Conservation (phyloP, 1,140 invertebrate genomes). For the Drosophila pseudoananassae region DNA sequence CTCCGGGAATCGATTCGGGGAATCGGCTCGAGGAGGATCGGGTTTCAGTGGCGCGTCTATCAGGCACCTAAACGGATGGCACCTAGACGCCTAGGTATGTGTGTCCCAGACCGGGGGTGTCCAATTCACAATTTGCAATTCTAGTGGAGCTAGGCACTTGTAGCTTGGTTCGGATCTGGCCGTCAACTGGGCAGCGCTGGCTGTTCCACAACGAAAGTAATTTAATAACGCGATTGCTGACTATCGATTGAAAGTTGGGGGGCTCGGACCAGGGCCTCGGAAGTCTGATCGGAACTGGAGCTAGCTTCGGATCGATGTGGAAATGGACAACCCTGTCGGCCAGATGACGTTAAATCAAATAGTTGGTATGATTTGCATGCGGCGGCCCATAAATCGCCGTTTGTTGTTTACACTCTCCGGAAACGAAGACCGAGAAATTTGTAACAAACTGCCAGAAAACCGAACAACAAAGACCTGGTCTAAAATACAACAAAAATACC, state of each 20-base stretch:
- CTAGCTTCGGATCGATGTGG: background rate
- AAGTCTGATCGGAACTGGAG: background rate
- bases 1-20: constrained; percentile 3
- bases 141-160: background rate
- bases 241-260: background rate
- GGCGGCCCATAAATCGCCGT: constrained; percentile 9
- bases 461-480: constrained; percentile 5
- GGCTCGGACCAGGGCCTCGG: background rate
- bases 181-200: background rate
- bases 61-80: constrained; percentile 17
- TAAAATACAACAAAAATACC: background rate
- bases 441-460: constrained; percentile 22
- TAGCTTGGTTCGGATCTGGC: background rate
- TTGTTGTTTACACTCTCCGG: constrained; percentile 34
- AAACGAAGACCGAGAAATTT: constrained; percentile 26
- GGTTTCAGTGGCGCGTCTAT: constrained; percentile 25
- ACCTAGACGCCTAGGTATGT: background rate
- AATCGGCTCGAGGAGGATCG: constrained; percentile 10
- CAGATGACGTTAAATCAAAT: too few relatives aligned
- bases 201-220: too few relatives aligned
- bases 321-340: too few relatives aligned
- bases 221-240: background rate
- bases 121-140: background rate
- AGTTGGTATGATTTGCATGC: constrained; percentile 8
- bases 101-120: background rate